Conservation (phyloP, 2,797 vertebrate species). For the Smutsia gigantea region DNA sequence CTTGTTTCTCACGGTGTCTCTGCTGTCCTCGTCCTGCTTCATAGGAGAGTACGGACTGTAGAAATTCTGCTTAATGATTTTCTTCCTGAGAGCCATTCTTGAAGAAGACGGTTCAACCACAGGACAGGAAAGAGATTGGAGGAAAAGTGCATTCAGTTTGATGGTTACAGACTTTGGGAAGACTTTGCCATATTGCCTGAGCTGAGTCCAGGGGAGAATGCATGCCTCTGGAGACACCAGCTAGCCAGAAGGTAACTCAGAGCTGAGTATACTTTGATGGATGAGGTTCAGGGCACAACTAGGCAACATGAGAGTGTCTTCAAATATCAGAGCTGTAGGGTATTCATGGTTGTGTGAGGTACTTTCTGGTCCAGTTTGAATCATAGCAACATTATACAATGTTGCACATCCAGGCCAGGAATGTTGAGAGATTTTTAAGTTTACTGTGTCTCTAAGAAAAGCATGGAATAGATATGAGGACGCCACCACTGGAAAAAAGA, state of each 20-base stretch:
- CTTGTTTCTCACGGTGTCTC: background rate
- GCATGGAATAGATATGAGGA: background rate
- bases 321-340: background rate
- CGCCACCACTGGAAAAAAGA: background rate
- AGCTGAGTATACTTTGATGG: background rate
- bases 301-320: background rate
- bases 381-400: too few relatives aligned
- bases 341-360: background rate
- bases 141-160: background rate
- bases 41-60: background rate
- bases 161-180: background rate
- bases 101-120: background rate
- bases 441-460: background rate
- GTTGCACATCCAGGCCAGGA: background rate
- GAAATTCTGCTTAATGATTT: background rate
- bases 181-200: background rate
- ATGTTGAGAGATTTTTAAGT: background rate
- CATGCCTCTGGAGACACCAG: background rate
- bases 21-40: background rate
- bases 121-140: background rate
- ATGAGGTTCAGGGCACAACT: background rate
- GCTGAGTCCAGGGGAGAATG: background rate
- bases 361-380: background rate
- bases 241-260: background rate
- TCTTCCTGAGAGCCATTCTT: background rate